Evolutionary conservation across 1,140 invertebrate species (phyloP), one percentile per base, ranked within the genome.

Genomic region (Camponotus floridanus): DNA sequence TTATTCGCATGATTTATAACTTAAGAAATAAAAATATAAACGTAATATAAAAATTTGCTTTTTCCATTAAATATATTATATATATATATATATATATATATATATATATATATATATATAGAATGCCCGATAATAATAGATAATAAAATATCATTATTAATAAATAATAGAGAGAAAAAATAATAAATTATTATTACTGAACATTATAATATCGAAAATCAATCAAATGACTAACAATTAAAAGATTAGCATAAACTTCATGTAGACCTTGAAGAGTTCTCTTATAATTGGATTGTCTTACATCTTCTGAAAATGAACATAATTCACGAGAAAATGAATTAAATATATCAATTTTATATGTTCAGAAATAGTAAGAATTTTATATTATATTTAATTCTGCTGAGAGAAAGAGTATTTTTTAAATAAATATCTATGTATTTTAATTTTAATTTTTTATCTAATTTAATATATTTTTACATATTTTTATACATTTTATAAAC

Each of bases 151-250:
- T 26, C 26, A 26, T 26, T 73, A 57, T 21, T 36, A 57, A 73
- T 36, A 33, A 15, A 26, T 26, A 26, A n/a, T n/a, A 2, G 5
- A 57, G 2, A 21, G 9, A 57, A 36, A 57, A 57, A 59, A 26
- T 59, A 55, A 73, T 71, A 39, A 1, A 55, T 13, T 73, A 36
- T 21, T 57, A 57, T 73, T 55, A 71, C n/a, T 11, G 5, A 71
- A 55, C 45, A 73, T 42, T 39, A 67, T 21, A 15, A 57, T 15
- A 1, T 11, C 11, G 57, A 21, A 74, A n/a, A 73, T 21, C 8
- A 55, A 55, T n/a, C 26, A 26, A 3, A 76, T 26, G 55, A 88
- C 86, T 81, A 73, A 93, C 93, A 42, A 90, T 91, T 62, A 93
- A 86, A 21, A 45, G 65, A 76, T 92, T 76, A 0, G 86, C 39